Evolutionary conservation across 2,888 invertebrate genomes (phyloP).

Genomic region (Tineola bisselliella): DNA sequence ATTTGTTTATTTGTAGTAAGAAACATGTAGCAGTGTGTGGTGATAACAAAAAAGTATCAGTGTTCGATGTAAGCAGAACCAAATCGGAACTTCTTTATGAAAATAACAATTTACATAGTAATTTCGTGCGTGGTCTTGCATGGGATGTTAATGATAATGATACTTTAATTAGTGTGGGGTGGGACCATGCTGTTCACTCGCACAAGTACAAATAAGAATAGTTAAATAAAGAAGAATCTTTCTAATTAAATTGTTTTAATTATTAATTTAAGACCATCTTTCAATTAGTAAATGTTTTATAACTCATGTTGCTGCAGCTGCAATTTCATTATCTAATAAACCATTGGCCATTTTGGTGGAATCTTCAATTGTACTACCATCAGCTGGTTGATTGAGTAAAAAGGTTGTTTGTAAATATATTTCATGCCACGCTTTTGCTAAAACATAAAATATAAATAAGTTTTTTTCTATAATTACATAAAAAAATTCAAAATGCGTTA

Average conservation of each 20-base stretch:
- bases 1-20: constrained; percentile 32
- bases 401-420: not conserved
- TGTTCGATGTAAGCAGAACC: constrained; percentile 33
- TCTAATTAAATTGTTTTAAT: too few relatives aligned
- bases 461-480: too few relatives aligned
- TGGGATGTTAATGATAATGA: constrained; percentile 51
- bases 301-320: not conserved
- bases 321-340: not conserved
- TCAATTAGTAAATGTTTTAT: not conserved
- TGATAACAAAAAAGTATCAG: constrained; percentile 53
- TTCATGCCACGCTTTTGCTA: not conserved
- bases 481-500: not conserved
- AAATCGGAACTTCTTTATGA: constrained; percentile 34
- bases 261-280: too few relatives aligned
- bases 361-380: not conserved
- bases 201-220: constrained; percentile 26
- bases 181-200: constrained; percentile 59
- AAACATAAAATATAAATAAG: not conserved
- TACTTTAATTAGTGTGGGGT: constrained; percentile 63
- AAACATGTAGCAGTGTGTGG: constrained; percentile 48
- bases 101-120: constrained; percentile 42
- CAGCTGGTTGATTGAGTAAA: not conserved
- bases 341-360: not conserved
- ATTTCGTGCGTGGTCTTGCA: constrained; percentile 62
- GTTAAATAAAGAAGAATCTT: too few relatives aligned